Evolutionary conservation across 2,888 invertebrate genomes (phyloP).

Genomic region (Heliconius ethilla): DNA sequence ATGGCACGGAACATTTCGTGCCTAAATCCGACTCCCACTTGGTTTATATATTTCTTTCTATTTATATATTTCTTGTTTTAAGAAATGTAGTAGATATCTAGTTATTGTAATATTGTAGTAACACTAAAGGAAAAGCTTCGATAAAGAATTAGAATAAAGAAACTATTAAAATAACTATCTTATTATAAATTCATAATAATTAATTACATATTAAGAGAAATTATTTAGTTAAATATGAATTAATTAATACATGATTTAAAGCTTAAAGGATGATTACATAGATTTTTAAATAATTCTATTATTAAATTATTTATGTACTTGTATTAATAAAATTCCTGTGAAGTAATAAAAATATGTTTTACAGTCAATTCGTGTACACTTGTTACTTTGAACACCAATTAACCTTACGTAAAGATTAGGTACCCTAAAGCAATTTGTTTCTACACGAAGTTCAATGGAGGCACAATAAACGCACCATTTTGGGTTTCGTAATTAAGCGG

Average conservation of each 20-base stretch:
- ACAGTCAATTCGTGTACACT: background rate
- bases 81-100: background rate
- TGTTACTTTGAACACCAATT: slow-evolving; percentile 26
- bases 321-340: background rate
- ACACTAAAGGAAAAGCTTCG: background rate
- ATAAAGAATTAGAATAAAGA: background rate
- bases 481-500: slow-evolving; percentile 31
- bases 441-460: slow-evolving; percentile 26
- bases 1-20: too few species aligned
- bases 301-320: background rate
- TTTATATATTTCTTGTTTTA: background rate
- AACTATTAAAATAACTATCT: slow-evolving; percentile 4
- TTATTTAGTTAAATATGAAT: background rate
- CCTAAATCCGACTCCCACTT: too few species aligned
- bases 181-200: background rate
- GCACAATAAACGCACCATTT: slow-evolving; percentile 21
- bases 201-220: background rate
- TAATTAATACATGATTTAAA: slow-evolving; percentile 3
- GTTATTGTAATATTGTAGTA: background rate
- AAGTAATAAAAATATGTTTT: background rate
- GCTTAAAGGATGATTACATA: background rate
- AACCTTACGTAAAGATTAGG: slow-evolving; percentile 21
- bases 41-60: too few species aligned
- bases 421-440: slow-evolving; percentile 28
- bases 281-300: background rate